phyloP scores from a whole-genome alignment of 2,888 invertebrate species.

The Andrena minutula region DNA sequence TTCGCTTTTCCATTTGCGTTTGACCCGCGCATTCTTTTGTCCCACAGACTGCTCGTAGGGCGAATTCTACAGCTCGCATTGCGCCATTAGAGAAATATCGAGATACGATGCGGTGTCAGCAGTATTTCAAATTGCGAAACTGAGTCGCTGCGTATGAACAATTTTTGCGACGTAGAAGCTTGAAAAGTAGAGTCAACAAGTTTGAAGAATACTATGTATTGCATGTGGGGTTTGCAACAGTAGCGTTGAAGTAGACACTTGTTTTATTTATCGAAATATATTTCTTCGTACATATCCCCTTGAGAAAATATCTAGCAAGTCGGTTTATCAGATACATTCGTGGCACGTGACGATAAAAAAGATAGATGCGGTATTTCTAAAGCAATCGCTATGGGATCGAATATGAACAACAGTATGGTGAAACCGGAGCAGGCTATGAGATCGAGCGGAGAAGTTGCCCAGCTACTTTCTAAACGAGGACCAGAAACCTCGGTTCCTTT shows the following conservation, averaged over 20 bases:
- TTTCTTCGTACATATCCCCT: background rate
- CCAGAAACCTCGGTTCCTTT: conserved; percentile 67
- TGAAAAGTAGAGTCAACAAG: background rate
- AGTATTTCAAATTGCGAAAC: conserved; percentile 41
- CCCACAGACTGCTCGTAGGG: background rate
- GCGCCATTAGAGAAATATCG: background rate
- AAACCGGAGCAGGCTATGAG: conserved; percentile 69
- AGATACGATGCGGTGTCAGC: conserved; percentile 27
- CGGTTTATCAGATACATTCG: conserved; percentile 32
- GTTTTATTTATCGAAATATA: background rate
- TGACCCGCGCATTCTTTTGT: background rate
- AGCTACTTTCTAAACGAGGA: conserved; percentile 76
- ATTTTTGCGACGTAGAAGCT: background rate
- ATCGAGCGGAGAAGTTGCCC: conserved; percentile 71
- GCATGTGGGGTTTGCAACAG: background rate
- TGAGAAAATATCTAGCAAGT: conserved; percentile 1
- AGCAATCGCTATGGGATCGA: conserved; percentile 35
- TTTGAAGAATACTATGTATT: background rate
- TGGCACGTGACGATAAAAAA: conserved; percentile 31
- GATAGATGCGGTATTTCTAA: conserved; percentile 50
- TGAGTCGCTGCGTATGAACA: background rate
- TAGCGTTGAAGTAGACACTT: background rate
- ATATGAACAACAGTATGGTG: conserved; percentile 57
- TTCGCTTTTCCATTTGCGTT: background rate
- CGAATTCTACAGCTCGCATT: conserved; percentile 39